These are phyloP conservation scores for Latheticus oryzae DNA, from an alignment of 2,888 invertebrate genomes.

Conservation along the genomic window DNA sequence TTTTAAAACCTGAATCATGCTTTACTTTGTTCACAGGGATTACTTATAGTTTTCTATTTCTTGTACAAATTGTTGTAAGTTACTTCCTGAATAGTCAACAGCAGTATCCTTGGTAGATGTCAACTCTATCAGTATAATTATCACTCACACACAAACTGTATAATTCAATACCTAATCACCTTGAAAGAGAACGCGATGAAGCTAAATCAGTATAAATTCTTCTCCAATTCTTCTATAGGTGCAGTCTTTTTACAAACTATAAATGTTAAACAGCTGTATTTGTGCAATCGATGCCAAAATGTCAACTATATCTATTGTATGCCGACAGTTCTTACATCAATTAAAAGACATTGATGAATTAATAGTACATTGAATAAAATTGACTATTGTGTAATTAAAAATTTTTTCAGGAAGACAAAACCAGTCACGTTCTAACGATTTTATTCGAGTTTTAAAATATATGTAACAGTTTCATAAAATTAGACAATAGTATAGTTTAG, in stretches of 20 bases:
- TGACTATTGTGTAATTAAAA: not conserved
- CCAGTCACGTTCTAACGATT: conserved; percentile 24
- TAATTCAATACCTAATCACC: conserved; percentile 31
- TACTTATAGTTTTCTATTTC: too few relatives aligned
- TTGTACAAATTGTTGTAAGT: not conserved
- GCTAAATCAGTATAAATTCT: conserved; percentile 10
- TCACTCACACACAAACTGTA: conserved; percentile 20
- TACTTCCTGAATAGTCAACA: conserved; percentile 33
- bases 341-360: conserved; percentile 9
- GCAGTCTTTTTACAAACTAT: conserved; percentile 33
- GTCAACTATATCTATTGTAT: conserved; percentile 30
- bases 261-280: conserved; percentile 32
- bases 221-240: conserved; percentile 22
- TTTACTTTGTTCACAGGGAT: too few relatives aligned
- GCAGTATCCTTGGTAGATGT: conserved; percentile 30
- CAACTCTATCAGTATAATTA: conserved; percentile 36
- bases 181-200: conserved; percentile 31
- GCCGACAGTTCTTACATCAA: conserved; percentile 11
- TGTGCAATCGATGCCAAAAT: conserved; percentile 31
- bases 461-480: conserved; percentile 27
- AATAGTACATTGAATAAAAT: not conserved
- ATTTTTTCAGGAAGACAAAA: conserved; percentile 2
- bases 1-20: too few relatives aligned
- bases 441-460: conserved; percentile 15
- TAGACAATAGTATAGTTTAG: conserved; percentile 11